These are phyloP conservation scores for Cyprinodon brontotheroides DNA, from an alignment of 2,113 vertebrate species.

Conservation along the genomic window DNA sequence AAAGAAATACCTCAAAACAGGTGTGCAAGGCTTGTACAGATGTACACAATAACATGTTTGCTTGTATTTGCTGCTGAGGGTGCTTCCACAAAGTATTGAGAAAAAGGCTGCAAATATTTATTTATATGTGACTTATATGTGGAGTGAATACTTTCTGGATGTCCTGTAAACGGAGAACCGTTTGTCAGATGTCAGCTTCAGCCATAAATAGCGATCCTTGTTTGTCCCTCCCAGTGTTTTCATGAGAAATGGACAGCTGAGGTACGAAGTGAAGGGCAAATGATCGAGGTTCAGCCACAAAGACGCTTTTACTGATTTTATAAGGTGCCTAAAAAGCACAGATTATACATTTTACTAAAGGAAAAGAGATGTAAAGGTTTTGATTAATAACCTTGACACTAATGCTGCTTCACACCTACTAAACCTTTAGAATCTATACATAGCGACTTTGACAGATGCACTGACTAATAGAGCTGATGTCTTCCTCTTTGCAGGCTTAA, in stretches of 20 bases:
- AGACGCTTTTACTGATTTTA: constrained; percentile 23
- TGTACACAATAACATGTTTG: not conserved
- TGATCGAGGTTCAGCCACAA: constrained; percentile 64
- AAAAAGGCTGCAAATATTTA: not conserved
- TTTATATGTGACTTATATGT: not conserved
- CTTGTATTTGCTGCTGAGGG: not conserved
- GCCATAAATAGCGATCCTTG: constrained; percentile 57
- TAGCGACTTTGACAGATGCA: not conserved
- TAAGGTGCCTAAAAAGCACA: not conserved
- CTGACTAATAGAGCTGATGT: constrained; percentile 9
- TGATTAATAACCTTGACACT: constrained; percentile 18
- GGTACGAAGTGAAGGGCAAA: constrained; percentile 68
- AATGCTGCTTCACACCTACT: constrained; percentile 19
- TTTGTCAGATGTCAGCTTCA: constrained; percentile 51
- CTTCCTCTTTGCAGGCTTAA: constrained; percentile 41
- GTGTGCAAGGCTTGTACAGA: not conserved
- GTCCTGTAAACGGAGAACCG: constrained; percentile 55
- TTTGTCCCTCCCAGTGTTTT: constrained; percentile 45
- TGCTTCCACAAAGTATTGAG: not conserved
- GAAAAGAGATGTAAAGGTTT: not conserved
- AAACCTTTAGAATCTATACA: constrained; percentile 11
- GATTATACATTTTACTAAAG: not conserved
- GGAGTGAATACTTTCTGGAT: not conserved
- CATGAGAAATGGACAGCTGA: constrained; percentile 62
- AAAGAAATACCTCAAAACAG: not conserved